Base-by-base conservation (phyloP, 2,797 vertebrate species). In the Spea hammondii region DNA sequence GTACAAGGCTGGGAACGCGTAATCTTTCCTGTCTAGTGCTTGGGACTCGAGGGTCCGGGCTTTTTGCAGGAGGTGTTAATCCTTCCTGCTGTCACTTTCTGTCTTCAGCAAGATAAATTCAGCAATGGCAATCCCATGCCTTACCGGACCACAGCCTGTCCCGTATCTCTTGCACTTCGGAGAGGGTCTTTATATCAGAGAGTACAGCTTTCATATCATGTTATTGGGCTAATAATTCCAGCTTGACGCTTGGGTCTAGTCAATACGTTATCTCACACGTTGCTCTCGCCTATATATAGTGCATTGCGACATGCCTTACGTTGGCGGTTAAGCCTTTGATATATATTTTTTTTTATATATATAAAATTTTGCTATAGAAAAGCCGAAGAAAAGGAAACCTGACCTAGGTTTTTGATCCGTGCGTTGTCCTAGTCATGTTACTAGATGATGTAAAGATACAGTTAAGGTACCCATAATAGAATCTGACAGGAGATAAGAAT, bases 101-200 rank as follows among this genome's bases (percentile, higher is more conserved):
- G 78, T 80, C 74, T 73, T 82, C 73, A 73, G 57, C 14, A 66
- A 82, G 79, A 77, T 73, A 82, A 73, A 69, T 55, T 5, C 69
- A 44, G 54, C 70, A 49, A 50, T 45, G 70, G 57, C 70, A 72
- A 14, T 44, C 44, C 47, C 66, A 62, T 67, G 65, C 54, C 65
- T 74, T 48, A 64, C 49, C 53, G 72, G 57, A 44, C 65, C 53
- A 53, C 70, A 62, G 54, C 12, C 65, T 12, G 71, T 62, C 67
- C 50, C 70, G 13, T 51, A 67, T 69, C 54, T 72, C 62, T 70
- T 46, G 46, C 55, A 48, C 64, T 57, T 65, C 12, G n/a, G 55
- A 49, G 68, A 53, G 32, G 72, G 68, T 49, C 64, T 68, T 45
- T 65, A 46, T 67, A n/a, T 49, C 11, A 17, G 70, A 49, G 62